phyloP scores from a whole-genome alignment of 2,113 vertebrate genomes.

The Mustela nigripes region DNA sequence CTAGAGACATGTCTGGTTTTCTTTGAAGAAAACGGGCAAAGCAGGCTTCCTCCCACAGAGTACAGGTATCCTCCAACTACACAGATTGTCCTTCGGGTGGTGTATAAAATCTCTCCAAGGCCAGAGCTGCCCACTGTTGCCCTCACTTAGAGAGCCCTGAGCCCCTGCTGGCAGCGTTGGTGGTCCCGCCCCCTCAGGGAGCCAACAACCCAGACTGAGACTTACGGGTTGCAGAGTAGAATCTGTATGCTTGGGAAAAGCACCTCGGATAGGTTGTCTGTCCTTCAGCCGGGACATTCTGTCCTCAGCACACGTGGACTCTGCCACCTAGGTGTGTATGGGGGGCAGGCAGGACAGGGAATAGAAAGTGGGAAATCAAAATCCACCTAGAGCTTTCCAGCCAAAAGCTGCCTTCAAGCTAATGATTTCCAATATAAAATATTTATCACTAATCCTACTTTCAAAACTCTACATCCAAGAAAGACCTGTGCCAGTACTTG shows the following conservation, averaged over 20 bases:
- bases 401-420: neutral
- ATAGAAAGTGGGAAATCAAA: neutral
- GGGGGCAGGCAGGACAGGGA: neutral
- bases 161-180: rapidly evolving
- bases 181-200: neutral
- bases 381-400: neutral
- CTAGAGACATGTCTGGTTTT: rapidly evolving
- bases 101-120: neutral
- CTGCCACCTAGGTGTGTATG: neutral
- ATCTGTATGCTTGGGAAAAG: neutral
- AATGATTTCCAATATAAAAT: neutral
- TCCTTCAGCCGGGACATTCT: neutral
- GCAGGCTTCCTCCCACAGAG: neutral
- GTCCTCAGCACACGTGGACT: neutral
- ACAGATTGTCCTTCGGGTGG: neutral
- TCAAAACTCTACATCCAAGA: neutral
- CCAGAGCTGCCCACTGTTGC: neutral
- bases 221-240: neutral
- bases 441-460: neutral
- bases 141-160: too few species aligned
- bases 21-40: neutral
- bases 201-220: neutral
- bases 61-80: rapidly evolving
- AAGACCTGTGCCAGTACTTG: neutral
- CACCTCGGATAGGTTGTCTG: neutral